Conservation (phyloP, 2,888 invertebrate species). For the Entomobrya proxima region DNA sequence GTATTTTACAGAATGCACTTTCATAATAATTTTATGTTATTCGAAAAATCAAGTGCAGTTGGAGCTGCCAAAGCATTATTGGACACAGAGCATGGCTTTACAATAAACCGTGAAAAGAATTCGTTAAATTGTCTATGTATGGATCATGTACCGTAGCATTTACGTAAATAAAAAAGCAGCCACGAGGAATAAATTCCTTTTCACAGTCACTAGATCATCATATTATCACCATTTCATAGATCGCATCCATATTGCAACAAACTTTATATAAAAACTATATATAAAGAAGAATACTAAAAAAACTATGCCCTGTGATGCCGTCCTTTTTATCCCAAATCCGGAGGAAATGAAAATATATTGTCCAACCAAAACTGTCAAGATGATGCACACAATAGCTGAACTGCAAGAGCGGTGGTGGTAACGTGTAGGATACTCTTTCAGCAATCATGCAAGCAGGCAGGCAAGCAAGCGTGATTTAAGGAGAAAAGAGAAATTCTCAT, state of each 20-base stretch:
- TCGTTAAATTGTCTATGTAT: background rate
- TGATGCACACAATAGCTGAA: constrained; percentile 45
- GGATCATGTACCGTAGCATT: constrained; percentile 10
- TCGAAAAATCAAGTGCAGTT: background rate
- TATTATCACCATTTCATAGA: constrained; percentile 1
- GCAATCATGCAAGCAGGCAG: background rate
- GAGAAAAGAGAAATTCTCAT: constrained; percentile 20
- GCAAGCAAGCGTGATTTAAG: constrained; percentile 27
- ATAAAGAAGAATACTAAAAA: background rate
- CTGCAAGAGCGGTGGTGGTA: background rate
- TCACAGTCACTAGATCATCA: background rate
- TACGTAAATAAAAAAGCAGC: background rate
- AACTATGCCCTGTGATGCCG: constrained; percentile 15
- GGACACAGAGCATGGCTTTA: background rate
- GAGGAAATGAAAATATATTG: constrained; percentile 66
- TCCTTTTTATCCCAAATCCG: constrained; percentile 61
- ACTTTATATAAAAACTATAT: background rate
- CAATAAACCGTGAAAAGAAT: constrained; percentile 26
- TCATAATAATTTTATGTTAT: background rate
- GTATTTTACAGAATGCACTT: background rate
- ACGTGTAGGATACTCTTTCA: background rate
- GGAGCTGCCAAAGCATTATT: constrained; percentile 3
- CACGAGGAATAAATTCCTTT: background rate
- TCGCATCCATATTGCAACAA: background rate
- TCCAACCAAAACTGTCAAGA: constrained; percentile 59